A percentile compares a stretch with the other conserved stretches of the same genome.
Evolutionary conservation across 2,888 invertebrate genomes (phyloP).

Genomic region (Apamea epomidion): DNA sequence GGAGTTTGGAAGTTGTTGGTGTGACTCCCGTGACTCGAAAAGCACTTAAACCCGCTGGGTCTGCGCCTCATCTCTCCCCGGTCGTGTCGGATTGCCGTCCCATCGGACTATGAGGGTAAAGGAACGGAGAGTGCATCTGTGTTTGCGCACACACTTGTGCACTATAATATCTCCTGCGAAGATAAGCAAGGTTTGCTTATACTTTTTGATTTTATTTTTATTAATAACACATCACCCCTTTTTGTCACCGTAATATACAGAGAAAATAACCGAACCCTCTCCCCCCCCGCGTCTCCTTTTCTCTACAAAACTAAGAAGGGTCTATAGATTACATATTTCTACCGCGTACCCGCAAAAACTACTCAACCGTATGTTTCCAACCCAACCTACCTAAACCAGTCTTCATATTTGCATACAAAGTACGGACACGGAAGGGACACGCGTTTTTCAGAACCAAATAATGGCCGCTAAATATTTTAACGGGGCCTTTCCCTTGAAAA

Average conservation of each 20-base stretch:
- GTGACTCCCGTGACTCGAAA: no score
- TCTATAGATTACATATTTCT: not conserved
- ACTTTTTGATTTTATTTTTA: no score
- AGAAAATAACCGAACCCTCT: not conserved
- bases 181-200: no score
- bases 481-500: conserved; percentile 75
- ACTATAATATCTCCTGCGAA: no score
- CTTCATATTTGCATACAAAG: conserved; percentile 81
- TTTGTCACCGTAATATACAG: not conserved
- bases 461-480: conserved; percentile 83
- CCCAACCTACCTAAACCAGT: conserved; percentile 63
- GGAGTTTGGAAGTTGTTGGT: no score
- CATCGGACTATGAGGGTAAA: no score
- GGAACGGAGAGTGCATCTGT: no score
- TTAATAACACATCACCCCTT: not conserved
- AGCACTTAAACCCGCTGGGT: no score
- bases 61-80: no score
- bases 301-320: not conserved
- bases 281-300: not conserved
- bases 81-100: no score
- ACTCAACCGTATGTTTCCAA: conserved; percentile 39
- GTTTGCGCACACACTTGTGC: no score
- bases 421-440: conserved; percentile 78
- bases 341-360: not conserved
- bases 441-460: conserved; percentile 81